Percentiles rank a stretch among this genome's conserved stretches.
Conservation (phyloP, 2,797 vertebrate genomes). For the Rhinophrynus dorsalis region DNA sequence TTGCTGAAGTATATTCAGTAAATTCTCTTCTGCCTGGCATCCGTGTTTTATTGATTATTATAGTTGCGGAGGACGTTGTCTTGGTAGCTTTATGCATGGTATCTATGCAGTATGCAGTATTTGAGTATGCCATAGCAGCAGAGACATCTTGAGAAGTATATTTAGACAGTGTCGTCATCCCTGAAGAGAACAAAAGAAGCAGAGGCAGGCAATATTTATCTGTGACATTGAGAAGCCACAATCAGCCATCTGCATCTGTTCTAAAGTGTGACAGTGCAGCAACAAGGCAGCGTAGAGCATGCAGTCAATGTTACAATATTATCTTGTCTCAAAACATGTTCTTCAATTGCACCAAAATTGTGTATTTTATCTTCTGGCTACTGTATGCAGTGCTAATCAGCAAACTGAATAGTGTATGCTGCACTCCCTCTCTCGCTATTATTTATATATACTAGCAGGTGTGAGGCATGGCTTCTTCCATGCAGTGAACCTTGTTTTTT, state of each 20-base stretch:
- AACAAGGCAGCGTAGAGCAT: neutral
- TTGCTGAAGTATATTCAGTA: constrained; percentile 30
- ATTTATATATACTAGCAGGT: too few relatives aligned
- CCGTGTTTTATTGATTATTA: constrained; percentile 17
- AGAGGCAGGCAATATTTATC: constrained; percentile 1
- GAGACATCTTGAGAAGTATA: constrained; percentile 25
- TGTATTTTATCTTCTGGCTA: too few relatives aligned
- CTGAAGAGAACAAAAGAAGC: neutral
- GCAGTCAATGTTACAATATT: too few relatives aligned
- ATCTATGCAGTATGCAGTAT: constrained; percentile 23
- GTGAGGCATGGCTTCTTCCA: too few relatives aligned
- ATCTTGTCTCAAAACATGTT: too few relatives aligned
- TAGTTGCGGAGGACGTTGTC: constrained; percentile 3
- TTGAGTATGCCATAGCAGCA: neutral
- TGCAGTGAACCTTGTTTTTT: too few relatives aligned
- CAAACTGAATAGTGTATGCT: too few relatives aligned
- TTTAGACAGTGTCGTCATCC: constrained; percentile 25
- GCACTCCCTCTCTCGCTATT: too few relatives aligned
- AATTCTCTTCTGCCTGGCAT: constrained; percentile 32
- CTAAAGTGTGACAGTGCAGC: neutral
- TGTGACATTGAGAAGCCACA: constrained; percentile 21
- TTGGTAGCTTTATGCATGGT: constrained; percentile 15
- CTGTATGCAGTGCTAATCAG: too few relatives aligned
- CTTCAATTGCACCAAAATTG: too few relatives aligned
- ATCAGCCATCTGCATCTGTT: constrained; percentile 7